Conservation (phyloP, 2,797 vertebrate genomes). For the Lepus townsendii region DNA sequence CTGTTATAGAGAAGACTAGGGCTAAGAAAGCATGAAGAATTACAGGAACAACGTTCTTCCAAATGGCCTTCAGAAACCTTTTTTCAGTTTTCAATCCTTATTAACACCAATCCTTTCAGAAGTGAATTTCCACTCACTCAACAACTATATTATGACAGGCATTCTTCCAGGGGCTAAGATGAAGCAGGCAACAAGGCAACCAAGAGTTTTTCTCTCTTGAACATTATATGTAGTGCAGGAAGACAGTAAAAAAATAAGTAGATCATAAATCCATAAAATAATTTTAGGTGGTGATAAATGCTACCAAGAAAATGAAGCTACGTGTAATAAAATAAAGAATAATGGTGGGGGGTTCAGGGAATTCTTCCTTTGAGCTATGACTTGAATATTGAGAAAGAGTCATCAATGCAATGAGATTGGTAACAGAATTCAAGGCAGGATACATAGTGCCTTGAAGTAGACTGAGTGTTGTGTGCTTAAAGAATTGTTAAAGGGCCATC, state of each 20-base stretch:
- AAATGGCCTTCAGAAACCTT: slow-evolving; percentile 53
- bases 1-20: neutral
- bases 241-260: neutral
- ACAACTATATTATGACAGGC: neutral
- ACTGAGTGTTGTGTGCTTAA: neutral
- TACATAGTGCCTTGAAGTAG: neutral
- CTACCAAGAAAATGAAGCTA: slow-evolving; percentile 11
- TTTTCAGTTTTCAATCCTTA: slow-evolving; percentile 36
- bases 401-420: neutral
- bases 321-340: neutral
- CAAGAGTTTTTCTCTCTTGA: slow-evolving; percentile 19
- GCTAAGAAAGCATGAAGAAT: neutral
- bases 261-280: neutral
- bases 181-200: slow-evolving; percentile 3
- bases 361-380: neutral
- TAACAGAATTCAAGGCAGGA: neutral
- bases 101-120: neutral
- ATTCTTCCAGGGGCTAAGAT: neutral
- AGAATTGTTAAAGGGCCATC: neutral
- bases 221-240: neutral
- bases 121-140: slow-evolving; percentile 43
- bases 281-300: slow-evolving; percentile 24
- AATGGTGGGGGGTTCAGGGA: neutral
- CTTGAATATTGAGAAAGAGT: neutral
- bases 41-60: neutral